Base-by-base conservation (phyloP, 2,797 vertebrate genomes). In the Enoplosus armatus region DNA sequence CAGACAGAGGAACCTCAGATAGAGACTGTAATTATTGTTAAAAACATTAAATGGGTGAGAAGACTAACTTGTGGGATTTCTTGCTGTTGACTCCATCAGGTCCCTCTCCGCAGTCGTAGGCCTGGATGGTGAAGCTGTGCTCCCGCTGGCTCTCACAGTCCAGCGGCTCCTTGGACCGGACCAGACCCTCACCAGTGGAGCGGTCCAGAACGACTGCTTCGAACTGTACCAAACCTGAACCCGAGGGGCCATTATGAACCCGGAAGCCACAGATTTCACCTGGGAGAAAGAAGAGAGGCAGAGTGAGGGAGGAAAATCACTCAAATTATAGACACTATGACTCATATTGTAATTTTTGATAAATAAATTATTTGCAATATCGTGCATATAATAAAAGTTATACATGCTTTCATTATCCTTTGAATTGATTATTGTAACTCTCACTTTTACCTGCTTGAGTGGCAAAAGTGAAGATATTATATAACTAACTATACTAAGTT, bases 101-200 rank as follows among this genome's bases (percentile, higher is more conserved):
- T 51, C 98, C 98, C 91, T 99, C 98, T 68, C 98, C 98, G 0
- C 98, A 99, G 93, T 99, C 98, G 1, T 99, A 99, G 64, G 98
- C 98, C 92, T 99, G 98, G 93, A 99, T 98, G 89, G 98, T 99
- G 87, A 99, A 99, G 27, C 97, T 99, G 94, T 99, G 98, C 63
- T 99, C 98, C 75, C 98, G 96, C 83, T 99, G 98, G 33, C 97
- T 97, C 90, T 99, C 98, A 1, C 98, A 99, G 88, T 99, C 98
- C 94, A 99, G 95, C 0, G 97, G 97, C 73, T 98, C 97, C 88
- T 99, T 99, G 72, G 98, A 98, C 27, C 98, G 96, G 79, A 99
- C 98, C 89, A 99, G 94, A 14, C 98, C 98, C 86, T 99, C 98
- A 0, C 98, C 98, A 0, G 98, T 99, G 14, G 97, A 97, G 83